phyloP scores from a whole-genome alignment of 2,113 vertebrate genomes.

The Guaruba guarouba region DNA sequence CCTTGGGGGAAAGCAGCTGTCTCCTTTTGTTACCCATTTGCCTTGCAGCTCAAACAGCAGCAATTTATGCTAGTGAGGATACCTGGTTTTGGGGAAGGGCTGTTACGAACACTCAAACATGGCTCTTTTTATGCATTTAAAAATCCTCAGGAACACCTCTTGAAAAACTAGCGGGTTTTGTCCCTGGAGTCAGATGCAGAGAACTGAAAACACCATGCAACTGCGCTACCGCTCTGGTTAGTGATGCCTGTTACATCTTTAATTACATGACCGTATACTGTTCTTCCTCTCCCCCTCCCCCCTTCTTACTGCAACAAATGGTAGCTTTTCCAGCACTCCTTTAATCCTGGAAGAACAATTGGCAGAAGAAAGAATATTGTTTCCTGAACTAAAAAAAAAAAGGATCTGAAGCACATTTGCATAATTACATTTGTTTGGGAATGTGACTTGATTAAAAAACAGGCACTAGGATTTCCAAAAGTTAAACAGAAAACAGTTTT shows the following conservation, averaged over 20 bases:
- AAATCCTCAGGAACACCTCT: neutral
- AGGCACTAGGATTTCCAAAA: neutral
- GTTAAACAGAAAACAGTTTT: neutral
- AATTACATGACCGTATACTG: neutral
- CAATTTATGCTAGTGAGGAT: neutral
- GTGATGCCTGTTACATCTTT: neutral
- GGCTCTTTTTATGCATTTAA: neutral
- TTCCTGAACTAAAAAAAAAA: neutral
- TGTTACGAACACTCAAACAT: neutral
- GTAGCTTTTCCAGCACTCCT: neutral
- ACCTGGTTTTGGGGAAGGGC: neutral
- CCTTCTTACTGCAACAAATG: slow-evolving; percentile 18
- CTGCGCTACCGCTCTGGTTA: neutral
- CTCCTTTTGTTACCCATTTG: neutral
- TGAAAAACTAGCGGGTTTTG: neutral
- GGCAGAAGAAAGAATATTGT: slow-evolving; percentile 8
- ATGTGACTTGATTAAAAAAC: neutral
- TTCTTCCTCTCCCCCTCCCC: neutral
- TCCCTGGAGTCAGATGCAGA: neutral
- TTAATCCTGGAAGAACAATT: slow-evolving; percentile 5
- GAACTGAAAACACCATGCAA: neutral
- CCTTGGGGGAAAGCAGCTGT: neutral
- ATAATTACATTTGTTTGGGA: slow-evolving; percentile 13
- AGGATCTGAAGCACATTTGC: neutral
- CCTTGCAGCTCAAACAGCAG: neutral